phyloP scores from a whole-genome alignment of 2,888 invertebrate genomes.

The Leptinotarsa haldemani region DNA sequence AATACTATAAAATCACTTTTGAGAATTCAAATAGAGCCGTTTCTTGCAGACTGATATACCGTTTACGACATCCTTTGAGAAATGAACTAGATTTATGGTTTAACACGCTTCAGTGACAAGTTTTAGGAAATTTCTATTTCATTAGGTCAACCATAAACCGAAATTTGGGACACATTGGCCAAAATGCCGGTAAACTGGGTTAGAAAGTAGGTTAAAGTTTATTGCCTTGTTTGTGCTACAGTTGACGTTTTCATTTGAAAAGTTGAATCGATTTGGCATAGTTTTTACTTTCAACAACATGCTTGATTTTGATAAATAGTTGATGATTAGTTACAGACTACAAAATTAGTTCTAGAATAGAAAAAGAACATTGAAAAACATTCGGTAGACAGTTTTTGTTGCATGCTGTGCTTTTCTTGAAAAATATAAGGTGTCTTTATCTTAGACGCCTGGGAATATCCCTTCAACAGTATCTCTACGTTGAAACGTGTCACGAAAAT shows the following conservation, averaged over 20 bases:
- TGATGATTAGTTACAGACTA: conserved; percentile 29
- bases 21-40: conserved; percentile 49
- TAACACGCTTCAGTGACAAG: conserved; percentile 53
- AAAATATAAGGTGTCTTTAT: not conserved
- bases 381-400: not conserved
- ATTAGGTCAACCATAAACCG: conserved; percentile 60
- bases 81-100: conserved; percentile 48
- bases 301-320: conserved; percentile 34
- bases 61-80: conserved; percentile 46
- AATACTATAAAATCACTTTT: conserved; percentile 54
- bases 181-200: conserved; percentile 50
- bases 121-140: conserved; percentile 55
- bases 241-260: conserved; percentile 40
- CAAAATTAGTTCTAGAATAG: conserved; percentile 13
- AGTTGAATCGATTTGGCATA: conserved; percentile 48
- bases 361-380: not conserved
- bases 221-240: conserved; percentile 38
- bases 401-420: not conserved
- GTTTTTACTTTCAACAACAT: conserved; percentile 47
- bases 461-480: too few relatives aligned
- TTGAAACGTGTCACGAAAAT: too few relatives aligned
- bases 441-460: too few relatives aligned
- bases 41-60: conserved; percentile 46
- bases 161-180: conserved; percentile 56
- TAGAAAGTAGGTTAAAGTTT: conserved; percentile 52